A percentile compares a stretch with the other conserved stretches of the same genome.
phyloP scores from a whole-genome alignment of 1,140 invertebrate species.

The Phortica variegata region DNA sequence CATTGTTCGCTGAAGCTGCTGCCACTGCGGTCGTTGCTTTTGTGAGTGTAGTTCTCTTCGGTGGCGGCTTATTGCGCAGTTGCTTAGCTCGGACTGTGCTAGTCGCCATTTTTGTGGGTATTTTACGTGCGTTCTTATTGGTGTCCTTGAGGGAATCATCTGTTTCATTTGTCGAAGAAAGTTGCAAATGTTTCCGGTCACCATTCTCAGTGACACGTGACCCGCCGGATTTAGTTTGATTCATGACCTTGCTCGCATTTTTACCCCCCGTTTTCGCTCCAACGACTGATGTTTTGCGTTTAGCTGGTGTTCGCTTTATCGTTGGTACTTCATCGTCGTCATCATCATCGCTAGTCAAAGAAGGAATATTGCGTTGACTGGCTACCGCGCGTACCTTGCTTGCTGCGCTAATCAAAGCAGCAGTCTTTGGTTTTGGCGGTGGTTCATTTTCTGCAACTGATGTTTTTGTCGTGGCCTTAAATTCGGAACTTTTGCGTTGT shows the following conservation, averaged over 20 bases:
- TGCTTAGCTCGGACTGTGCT: slow-evolving; percentile 54
- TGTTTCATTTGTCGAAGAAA: slow-evolving; percentile 52
- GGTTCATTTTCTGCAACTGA: slow-evolving; percentile 11
- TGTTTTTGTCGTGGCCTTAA: slow-evolving; percentile 16
- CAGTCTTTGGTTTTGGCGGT: slow-evolving; percentile 1
- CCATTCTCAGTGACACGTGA: slow-evolving; percentile 57
- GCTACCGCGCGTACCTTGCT: slow-evolving; percentile 20
- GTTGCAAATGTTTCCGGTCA: slow-evolving; percentile 38
- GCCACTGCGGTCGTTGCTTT: slow-evolving; percentile 37
- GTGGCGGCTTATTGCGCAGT: slow-evolving; percentile 23
- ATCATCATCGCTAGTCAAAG: slow-evolving; percentile 34
- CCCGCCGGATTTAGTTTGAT: slow-evolving; percentile 35
- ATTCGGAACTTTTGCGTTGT: slow-evolving; percentile 3
- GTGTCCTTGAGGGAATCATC: slow-evolving; percentile 31
- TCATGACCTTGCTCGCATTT: slow-evolving; percentile 41
- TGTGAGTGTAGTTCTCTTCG: too few relatives aligned
- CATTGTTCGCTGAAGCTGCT: slow-evolving; percentile 38
- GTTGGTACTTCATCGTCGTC: slow-evolving; percentile 21
- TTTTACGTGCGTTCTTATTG: slow-evolving; percentile 36
- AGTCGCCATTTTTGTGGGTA: slow-evolving; percentile 50
- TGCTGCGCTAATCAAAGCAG: slow-evolving; percentile 4
- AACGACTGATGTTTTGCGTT: background rate
- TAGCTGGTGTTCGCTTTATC: background rate
- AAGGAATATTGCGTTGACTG: slow-evolving; percentile 42
- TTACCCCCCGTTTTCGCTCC: background rate